Evolutionary conservation across 1,140 invertebrate genomes (phyloP).

Genomic region (Bilobella aurantiaca): DNA sequence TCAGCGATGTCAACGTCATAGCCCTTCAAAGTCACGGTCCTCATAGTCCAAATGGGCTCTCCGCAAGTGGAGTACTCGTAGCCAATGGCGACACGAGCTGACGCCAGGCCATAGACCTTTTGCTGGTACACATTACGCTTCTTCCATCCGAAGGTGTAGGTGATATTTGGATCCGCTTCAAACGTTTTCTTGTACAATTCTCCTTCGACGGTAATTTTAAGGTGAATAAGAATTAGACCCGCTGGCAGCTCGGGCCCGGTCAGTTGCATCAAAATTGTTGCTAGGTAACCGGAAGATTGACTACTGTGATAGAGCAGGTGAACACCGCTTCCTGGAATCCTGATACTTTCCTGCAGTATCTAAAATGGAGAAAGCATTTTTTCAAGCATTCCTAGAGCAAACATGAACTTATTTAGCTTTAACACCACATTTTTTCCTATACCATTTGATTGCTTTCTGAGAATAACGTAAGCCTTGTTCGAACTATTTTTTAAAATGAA

Average conservation of each 20-base stretch:
- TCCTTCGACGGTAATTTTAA: slow-evolving; percentile 81
- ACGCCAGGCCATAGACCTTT: slow-evolving; percentile 50
- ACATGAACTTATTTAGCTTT: no score
- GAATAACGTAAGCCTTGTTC: no score
- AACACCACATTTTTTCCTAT: no score
- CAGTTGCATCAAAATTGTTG: slow-evolving; percentile 80
- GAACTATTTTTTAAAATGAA: no score
- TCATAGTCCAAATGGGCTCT: slow-evolving; percentile 82
- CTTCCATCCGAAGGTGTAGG: slow-evolving; percentile 93
- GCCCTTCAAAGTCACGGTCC: slow-evolving; percentile 85
- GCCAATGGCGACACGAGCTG: slow-evolving; percentile 54
- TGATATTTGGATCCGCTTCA: slow-evolving; percentile 87
- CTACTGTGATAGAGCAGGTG: slow-evolving; percentile 88
- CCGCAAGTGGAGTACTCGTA: slow-evolving; percentile 84
- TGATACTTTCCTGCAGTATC: slow-evolving; percentile 89
- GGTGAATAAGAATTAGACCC: slow-evolving; percentile 73
- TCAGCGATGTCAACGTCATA: slow-evolving; percentile 95
- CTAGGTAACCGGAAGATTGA: slow-evolving; percentile 80
- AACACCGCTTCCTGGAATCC: slow-evolving; percentile 80
- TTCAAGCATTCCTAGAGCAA: not conserved
- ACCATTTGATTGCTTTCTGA: no score
- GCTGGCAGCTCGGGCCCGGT: slow-evolving; percentile 68
- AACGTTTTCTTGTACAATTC: slow-evolving; percentile 81
- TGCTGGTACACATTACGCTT: slow-evolving; percentile 94
- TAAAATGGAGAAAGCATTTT: slow-evolving; percentile 38